Percentiles rank a stretch among this genome's conserved stretches.
These are phyloP conservation scores for Copidosoma floridanum DNA, from an alignment of 1,140 invertebrate genomes.

Conservation along the genomic window DNA sequence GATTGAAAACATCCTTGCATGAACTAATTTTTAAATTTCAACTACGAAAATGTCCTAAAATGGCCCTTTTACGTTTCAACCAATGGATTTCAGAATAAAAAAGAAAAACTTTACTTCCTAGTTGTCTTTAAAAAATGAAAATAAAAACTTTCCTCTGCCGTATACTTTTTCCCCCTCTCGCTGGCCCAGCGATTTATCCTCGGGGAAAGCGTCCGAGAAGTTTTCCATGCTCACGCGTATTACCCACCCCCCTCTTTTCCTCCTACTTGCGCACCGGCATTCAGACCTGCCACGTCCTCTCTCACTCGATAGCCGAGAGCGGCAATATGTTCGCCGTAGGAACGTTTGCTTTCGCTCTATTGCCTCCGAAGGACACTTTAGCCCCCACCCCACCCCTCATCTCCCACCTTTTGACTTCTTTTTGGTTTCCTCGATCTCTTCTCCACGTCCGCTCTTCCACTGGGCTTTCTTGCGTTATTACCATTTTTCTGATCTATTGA, in stretches of 20 bases:
- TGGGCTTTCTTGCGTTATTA: neutral
- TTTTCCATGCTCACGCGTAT: conserved; percentile 13
- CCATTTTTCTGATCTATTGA: neutral
- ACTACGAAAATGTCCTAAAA: too few species aligned
- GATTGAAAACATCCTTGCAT: too few species aligned
- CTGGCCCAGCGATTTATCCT: conserved; percentile 10
- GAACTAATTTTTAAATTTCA: too few species aligned
- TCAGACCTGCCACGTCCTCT: too few species aligned
- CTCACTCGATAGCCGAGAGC: too few species aligned
- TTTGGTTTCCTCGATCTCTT: conserved; percentile 26
- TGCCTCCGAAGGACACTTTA: conserved; percentile 41
- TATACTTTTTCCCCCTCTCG: neutral
- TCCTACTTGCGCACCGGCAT: conserved; percentile 13
- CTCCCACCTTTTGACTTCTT: conserved; percentile 31
- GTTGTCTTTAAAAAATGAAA: too few species aligned
- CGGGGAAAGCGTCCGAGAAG: neutral
- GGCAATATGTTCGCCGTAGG: conserved; percentile 36
- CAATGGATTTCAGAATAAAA: too few species aligned
- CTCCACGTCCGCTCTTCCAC: conserved; percentile 10
- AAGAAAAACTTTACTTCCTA: too few species aligned
- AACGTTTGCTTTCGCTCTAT: conserved; percentile 43
- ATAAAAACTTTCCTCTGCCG: neutral
- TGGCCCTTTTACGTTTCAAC: too few species aligned
- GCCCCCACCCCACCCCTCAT: neutral
- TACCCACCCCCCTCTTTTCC: conserved; percentile 17